Base-by-base conservation (phyloP, 2,113 vertebrate species). In the Lophius piscatorius region DNA sequence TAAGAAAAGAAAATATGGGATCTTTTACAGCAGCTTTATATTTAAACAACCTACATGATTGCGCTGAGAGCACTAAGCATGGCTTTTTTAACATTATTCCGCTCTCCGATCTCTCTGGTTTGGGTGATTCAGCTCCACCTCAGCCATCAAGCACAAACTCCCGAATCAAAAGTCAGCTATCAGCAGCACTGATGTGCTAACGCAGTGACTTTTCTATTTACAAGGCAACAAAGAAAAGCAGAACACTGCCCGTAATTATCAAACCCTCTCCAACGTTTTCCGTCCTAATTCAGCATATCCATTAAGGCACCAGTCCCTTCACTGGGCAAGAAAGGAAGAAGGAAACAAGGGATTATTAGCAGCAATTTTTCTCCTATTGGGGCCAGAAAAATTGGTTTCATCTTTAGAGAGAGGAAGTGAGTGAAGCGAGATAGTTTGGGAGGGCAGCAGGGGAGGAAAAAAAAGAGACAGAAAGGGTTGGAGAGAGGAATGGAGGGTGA, bases 311-410 rank as follows among this genome's bases (percentile, higher is more conserved):
- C 47, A 65, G 73, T 78, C 63, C 75, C 57, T 51, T 62, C 38
- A 55, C 51, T 48, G 66, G 68, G 61, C 29, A 50, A 46, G 49
- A 64, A 70, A 76, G 71, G 70, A 79, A 82, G 51, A 85, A 63
- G 77, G 80, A 85, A 84, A 80, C 64, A 4, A 85, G 78, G 84
- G 79, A 80, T 85, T 79, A 81, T 87, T 87, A 84, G 67, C 20
- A 76, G 81, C 80, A 76, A 87, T 88, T 87, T 87, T 65, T 75
- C 52, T 77, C 60, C 40, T 50, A 68, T 29, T 24, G 63, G 45
- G 62, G 62, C 65, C n/a, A 73, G 73, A 79, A 84, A 88, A 84
- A 86, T 82, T 70, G 78, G 64, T 78, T 76, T 78, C 56, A 85
- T 87, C 74, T 88, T 74, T 71, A 64, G 59, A 72, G 55, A 72